Evolutionary conservation across 2,797 vertebrate genomes (phyloP).

Genomic region (Tadarida brasiliensis): DNA sequence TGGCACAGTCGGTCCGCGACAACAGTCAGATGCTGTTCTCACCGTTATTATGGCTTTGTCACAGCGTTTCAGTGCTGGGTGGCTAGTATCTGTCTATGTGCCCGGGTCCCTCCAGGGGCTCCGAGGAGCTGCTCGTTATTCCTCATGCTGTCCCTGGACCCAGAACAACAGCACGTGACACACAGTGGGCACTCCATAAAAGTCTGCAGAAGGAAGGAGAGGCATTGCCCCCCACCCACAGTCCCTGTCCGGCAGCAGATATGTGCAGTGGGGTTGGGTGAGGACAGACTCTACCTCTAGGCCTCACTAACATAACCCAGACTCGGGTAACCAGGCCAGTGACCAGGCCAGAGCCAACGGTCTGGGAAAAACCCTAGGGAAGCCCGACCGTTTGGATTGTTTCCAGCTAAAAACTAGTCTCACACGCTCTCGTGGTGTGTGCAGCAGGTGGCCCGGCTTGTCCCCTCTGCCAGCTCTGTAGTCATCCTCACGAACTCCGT

Average conservation of each 20-base stretch:
- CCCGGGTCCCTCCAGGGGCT: background rate
- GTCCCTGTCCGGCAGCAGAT: background rate
- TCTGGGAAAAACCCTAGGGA: background rate
- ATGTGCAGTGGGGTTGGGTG: background rate
- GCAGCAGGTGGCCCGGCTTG: background rate
- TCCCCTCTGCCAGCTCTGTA: background rate
- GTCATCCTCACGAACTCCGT: background rate
- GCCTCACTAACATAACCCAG: background rate
- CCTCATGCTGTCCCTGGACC: background rate
- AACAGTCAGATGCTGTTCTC: background rate
- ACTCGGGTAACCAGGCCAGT: background rate
- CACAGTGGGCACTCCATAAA: background rate
- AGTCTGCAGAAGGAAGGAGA: background rate
- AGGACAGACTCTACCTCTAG: background rate
- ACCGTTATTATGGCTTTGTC: too few relatives aligned
- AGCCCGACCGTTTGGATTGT: background rate
- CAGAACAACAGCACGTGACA: background rate
- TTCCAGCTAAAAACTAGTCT: background rate
- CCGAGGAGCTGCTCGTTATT: background rate
- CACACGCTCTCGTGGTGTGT: rapidly evolving
- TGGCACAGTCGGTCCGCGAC: background rate
- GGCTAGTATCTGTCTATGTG: background rate
- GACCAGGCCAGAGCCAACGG: background rate
- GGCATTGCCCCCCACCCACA: background rate
- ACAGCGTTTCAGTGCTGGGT: background rate